Base-by-base conservation (phyloP, 1,140 invertebrate species). In the Babylonia areolata region DNA sequence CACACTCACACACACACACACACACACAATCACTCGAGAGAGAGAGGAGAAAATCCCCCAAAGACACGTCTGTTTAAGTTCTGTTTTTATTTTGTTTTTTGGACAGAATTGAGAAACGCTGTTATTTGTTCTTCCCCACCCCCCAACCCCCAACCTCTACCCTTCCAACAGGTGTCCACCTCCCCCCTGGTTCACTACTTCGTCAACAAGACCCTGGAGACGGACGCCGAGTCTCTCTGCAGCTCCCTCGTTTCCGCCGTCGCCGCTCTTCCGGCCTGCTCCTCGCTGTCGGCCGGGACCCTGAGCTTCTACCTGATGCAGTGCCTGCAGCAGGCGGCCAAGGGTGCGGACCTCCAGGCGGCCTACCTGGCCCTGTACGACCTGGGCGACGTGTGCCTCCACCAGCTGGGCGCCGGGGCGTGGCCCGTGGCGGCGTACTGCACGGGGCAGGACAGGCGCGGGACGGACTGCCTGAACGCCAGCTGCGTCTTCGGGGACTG, bases 261-360 rank as follows among this genome's bases (percentile, higher is more conserved):
- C 3, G n/a, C 31, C n/a, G n/a, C 69, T 3, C n/a, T 73, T 3
- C 11, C 69, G 2, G n/a, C 69, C 33, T 73, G 69, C 69, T 9
- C n/a, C 69, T 33, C 31, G 69, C 69, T 73, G 31, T 73, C 69
- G 3, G 69, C n/a, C n/a, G 69, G 69, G 2, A 73, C n/a, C 31
- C n/a, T 33, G 69, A 73, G 69, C 69, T 73, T 73, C 69, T 73
- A 73, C 69, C 69, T 73, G n/a, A 73, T 73, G 69, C 69, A 73
- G 69, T 73, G 69, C 69, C n/a, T 73, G 31, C 69, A 73, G 69
- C 69, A 73, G 69, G 69, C 35, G n/a, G 31, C n/a, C 33, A 37
- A 37, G 69, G n/a, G 28, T 31, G 33, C 69, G 69, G 69, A 73
- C 69, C 69, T 73, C 28, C 5, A 73, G 6, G 69, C 69, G 2